Conservation (phyloP, 2,113 vertebrate species). For the Coptodon rendalli region DNA sequence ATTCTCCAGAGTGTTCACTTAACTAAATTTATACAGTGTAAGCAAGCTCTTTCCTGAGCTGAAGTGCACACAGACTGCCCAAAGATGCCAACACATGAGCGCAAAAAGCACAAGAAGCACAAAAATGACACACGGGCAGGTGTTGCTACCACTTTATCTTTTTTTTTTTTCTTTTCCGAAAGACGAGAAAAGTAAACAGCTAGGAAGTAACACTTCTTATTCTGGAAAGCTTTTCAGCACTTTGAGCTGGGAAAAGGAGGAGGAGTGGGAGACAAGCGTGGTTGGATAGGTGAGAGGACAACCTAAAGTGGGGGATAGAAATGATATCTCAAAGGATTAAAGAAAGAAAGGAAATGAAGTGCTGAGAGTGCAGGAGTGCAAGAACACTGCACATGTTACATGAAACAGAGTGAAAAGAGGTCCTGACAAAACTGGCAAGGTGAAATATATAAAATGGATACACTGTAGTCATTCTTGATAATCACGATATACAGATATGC, state of each 20-base stretch:
- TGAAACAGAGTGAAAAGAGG: neutral
- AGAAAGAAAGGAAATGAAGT: neutral
- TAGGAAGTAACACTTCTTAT: neutral
- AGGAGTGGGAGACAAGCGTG: neutral
- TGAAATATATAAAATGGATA: neutral
- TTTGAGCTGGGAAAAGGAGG: neutral
- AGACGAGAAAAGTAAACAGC: conserved; percentile 1
- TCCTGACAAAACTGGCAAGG: neutral
- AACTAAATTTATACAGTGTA: conserved; percentile 23
- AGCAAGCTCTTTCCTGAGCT: conserved; percentile 6
- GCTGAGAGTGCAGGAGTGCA: neutral
- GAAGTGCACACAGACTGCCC: neutral
- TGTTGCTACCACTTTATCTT: conserved; percentile 27
- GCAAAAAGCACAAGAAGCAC: neutral
- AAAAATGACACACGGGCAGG: neutral
- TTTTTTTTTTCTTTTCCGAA: neutral
- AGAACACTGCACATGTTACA: neutral
- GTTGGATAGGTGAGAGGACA: neutral
- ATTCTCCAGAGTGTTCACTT: conserved; percentile 17
- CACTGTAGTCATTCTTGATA: neutral
- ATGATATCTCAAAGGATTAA: neutral
- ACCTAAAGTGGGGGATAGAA: neutral
- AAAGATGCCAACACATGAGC: neutral
- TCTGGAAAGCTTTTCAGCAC: neutral
- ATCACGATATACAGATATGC: neutral